These are phyloP conservation scores for Hemichromis elongatus DNA, from an alignment of 2,113 vertebrate genomes.

Conservation along the genomic window DNA sequence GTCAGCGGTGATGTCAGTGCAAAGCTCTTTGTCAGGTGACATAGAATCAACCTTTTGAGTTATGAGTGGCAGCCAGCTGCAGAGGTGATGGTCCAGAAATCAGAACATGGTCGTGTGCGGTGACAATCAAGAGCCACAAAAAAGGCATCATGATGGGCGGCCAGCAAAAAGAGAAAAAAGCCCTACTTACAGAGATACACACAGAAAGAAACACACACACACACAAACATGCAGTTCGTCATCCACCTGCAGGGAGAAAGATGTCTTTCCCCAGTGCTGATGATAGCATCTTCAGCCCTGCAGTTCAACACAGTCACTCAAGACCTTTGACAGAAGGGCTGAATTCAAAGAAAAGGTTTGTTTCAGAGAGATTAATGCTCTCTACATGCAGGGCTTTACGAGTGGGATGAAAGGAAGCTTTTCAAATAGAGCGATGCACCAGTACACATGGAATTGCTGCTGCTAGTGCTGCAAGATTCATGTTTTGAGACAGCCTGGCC, in stretches of 20 bases:
- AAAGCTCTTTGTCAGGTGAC: conserved; percentile 28
- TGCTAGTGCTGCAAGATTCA: not conserved
- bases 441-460: not conserved
- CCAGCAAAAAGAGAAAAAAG: not conserved
- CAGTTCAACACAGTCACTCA: conserved; percentile 16
- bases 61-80: conserved; percentile 7
- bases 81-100: conserved; percentile 7
- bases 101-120: not conserved
- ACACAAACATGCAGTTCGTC: not conserved
- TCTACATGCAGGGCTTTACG: not conserved
- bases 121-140: conserved; percentile 6
- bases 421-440: conserved; percentile 33
- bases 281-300: conserved; percentile 15
- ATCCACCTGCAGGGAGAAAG: conserved; percentile 17
- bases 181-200: not conserved
- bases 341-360: conserved; percentile 27
- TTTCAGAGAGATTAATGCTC: conserved; percentile 45
- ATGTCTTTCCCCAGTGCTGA: not conserved
- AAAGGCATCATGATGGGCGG: not conserved
- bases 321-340: conserved; percentile 34
- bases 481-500: not conserved
- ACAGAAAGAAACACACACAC: not conserved
- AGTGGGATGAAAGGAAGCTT: conserved; percentile 45
- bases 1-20: not conserved
- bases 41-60: conserved; percentile 18